Conservation (phyloP, 2,888 invertebrate genomes). For the Marasmarcha lunaedactyla region DNA sequence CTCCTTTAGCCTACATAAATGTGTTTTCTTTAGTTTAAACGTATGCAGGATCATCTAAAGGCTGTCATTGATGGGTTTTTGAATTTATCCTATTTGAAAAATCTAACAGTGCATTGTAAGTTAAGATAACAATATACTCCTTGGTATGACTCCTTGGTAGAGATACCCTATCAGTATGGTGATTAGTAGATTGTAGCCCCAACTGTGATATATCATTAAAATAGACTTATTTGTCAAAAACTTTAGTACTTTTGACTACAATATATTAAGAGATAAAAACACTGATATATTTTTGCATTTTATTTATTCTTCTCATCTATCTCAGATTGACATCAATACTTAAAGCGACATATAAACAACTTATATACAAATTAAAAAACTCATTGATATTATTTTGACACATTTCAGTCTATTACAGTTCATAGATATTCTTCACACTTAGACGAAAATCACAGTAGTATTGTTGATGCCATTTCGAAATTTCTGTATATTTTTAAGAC, state of each 20-base stretch:
- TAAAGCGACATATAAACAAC: conserved; percentile 18
- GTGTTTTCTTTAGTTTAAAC: too few species aligned
- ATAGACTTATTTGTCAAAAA: too few species aligned
- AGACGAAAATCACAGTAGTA: conserved; percentile 36
- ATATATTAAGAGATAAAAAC: conserved; percentile 13
- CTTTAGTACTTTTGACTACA: conserved; percentile 13
- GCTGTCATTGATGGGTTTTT: too few species aligned
- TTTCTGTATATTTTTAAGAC: conserved; percentile 16
- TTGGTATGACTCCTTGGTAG: neutral
- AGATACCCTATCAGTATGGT: too few species aligned
- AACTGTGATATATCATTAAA: conserved; percentile 18
- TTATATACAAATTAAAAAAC: conserved; percentile 21
- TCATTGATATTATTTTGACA: neutral
- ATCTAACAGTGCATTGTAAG: too few species aligned
- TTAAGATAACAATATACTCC: neutral
- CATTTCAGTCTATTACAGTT: conserved; percentile 8
- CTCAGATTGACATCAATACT: conserved; percentile 30
- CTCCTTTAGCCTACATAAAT: too few species aligned
- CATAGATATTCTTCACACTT: conserved; percentile 24
- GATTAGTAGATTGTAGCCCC: neutral
- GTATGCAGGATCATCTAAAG: too few species aligned
- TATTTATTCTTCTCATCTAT: conserved; percentile 25
- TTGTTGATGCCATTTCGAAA: conserved; percentile 15
- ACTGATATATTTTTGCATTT: conserved; percentile 14
- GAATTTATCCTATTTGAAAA: too few species aligned